Conservation (phyloP, 1,140 invertebrate genomes). For the Sycobia sp. region DNA sequence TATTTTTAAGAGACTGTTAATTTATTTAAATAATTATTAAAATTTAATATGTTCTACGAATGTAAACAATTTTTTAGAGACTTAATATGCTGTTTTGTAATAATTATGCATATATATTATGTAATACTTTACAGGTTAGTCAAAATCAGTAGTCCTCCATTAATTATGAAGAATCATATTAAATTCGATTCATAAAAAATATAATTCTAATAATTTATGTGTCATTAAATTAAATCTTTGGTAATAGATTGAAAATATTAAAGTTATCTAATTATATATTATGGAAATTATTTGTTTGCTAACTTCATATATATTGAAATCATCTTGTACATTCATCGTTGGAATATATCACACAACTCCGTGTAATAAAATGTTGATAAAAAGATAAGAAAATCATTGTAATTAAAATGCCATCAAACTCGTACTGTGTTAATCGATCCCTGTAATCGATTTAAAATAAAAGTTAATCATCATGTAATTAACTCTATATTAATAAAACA, state of each 20-base stretch:
- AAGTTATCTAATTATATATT: no score
- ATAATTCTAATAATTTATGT: not conserved
- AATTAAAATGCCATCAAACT: not conserved
- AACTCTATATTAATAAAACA: no score
- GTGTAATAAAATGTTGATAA: not conserved
- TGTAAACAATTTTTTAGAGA: no score
- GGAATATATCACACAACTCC: not conserved
- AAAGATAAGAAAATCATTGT: not conserved
- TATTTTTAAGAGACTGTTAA: no score
- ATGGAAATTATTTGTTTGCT: not conserved
- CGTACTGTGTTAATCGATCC: no score
- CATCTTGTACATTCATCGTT: not conserved
- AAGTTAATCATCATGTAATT: no score
- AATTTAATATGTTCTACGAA: no score
- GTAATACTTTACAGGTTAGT: not conserved
- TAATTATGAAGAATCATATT: not conserved
- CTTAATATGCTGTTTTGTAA: not conserved
- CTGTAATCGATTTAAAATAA: no score
- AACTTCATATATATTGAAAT: not conserved
- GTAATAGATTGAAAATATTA: no score
- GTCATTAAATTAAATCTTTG: no score
- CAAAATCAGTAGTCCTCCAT: constrained; percentile 18
- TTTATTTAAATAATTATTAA: no score
- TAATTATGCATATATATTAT: not conserved
- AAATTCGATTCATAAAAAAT: not conserved